Evolutionary conservation across 2,888 invertebrate species (phyloP), one percentile per base, ranked within the genome.

Genomic region (Eilema caniola): DNA sequence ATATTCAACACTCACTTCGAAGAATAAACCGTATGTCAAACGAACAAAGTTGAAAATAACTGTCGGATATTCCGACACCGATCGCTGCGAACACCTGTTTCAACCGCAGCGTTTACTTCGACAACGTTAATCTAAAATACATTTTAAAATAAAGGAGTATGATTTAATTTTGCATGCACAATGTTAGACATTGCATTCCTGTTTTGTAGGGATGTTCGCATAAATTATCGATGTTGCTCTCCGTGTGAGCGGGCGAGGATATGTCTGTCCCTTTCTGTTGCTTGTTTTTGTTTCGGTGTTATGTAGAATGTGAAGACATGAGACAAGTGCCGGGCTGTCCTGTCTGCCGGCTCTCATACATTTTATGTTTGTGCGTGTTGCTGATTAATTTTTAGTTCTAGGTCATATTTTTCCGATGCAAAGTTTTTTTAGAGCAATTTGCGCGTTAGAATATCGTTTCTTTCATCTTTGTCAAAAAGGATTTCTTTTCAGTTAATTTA

Each of bases 171-270:
- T 62, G 69, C 70, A 47, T 77, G 74, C 7, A 20, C 12, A 31
- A 25, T 8, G 4, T 33, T 23, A 62, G 61, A 75, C 81, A 83
- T 86, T 91, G 92, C 94, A 94, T 94, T 94, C 94, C 91, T 89
- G 92, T 89, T 90, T 88, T 86, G 89, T 93, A 93, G 94, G 94
- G 95, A 93, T 94, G 95, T 91, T 91, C 93, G 93, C 94, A 94
- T 95, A 95, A 94, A 93, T 95, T 95, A 95, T 94, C 93, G 94
- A 94, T 93, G 92, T 93, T 92, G 90, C 93, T 88, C 91, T 93
- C 89, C 84, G 88, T 88, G 86, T 87, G 83, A 83, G 86, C 86
- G 85, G 53, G 83, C 80, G 81, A 84, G 85, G 83, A 90, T 92
- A 91, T 83, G 88, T 88, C 87, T 86, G 88, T 94, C 93, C 87